These are phyloP conservation scores for Heliconius ethilla DNA, from an alignment of 2,888 invertebrate species.

Conservation along the genomic window DNA sequence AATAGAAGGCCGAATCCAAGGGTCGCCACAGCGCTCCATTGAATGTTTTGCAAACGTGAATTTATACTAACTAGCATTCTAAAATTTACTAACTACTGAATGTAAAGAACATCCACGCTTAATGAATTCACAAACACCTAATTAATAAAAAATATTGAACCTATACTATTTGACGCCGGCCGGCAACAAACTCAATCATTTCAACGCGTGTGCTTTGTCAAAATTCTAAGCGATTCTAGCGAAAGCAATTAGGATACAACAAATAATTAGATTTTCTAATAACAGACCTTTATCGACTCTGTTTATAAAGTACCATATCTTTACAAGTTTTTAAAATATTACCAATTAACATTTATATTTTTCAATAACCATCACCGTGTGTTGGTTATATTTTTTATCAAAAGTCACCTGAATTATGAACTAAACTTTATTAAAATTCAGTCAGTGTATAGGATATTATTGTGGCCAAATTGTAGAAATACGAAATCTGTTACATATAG, in stretches of 20 bases:
- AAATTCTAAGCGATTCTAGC: conserved; percentile 11
- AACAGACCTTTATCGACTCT: neutral
- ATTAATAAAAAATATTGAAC: conserved; percentile 73
- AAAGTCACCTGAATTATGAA: neutral
- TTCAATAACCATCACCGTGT: neutral
- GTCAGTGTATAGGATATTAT: neutral
- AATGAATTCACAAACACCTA: conserved; percentile 78
- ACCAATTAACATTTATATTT: neutral
- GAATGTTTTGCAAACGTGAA: conserved; percentile 64
- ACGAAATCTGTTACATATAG: neutral
- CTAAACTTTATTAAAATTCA: neutral
- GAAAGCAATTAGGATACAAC: neutral
- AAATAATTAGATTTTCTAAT: neutral
- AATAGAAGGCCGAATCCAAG: conserved; percentile 37
- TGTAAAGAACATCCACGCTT: conserved; percentile 73
- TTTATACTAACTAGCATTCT: conserved; percentile 81
- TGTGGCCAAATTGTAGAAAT: neutral
- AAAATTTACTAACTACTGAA: conserved; percentile 81
- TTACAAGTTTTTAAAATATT: conserved; percentile 4
- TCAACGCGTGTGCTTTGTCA: conserved; percentile 19
- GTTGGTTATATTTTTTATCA: neutral
- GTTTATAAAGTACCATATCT: neutral
- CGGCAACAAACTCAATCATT: conserved; percentile 57
- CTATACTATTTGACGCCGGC: conserved; percentile 69
- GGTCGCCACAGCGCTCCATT: conserved; percentile 42